Percentiles rank a stretch among this genome's conserved stretches.
Conservation (phyloP, 2,888 invertebrate genomes). For the Dicranocentrus wangi region DNA sequence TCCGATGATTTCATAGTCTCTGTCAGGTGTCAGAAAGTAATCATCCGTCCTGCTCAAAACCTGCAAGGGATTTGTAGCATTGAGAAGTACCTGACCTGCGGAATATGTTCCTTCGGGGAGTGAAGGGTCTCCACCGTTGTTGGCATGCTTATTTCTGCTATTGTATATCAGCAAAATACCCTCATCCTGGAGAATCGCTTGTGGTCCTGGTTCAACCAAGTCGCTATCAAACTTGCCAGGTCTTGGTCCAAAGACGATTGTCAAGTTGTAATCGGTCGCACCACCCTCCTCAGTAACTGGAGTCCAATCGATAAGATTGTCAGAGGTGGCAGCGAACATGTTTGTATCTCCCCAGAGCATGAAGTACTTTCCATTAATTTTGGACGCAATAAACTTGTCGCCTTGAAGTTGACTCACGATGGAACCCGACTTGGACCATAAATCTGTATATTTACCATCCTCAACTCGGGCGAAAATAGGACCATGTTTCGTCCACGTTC, state of each 20-base stretch:
- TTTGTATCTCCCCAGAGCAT: slow-evolving; percentile 71
- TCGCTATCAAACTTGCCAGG: slow-evolving; percentile 68
- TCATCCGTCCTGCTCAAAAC: slow-evolving; percentile 52
- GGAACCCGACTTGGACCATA: slow-evolving; percentile 71
- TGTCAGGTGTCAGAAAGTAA: slow-evolving; percentile 69
- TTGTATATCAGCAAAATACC: slow-evolving; percentile 70
- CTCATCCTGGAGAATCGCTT: slow-evolving; percentile 61
- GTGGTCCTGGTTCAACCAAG: slow-evolving; percentile 70
- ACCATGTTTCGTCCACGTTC: slow-evolving; percentile 67
- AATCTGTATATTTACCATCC: slow-evolving; percentile 44
- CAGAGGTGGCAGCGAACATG: slow-evolving; percentile 64
- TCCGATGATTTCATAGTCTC: slow-evolving; percentile 67
- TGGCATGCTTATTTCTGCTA: slow-evolving; percentile 49
- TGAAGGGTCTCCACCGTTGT: slow-evolving; percentile 64
- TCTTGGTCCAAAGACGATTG: slow-evolving; percentile 64
- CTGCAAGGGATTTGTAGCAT: slow-evolving; percentile 43
- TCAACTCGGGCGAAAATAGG: slow-evolving; percentile 61
- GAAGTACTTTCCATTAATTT: slow-evolving; percentile 65
- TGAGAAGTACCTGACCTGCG: slow-evolving; percentile 66
- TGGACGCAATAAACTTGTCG: slow-evolving; percentile 53
- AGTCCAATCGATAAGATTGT: slow-evolving; percentile 67
- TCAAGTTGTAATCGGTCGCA: slow-evolving; percentile 34
- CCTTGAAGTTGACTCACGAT: slow-evolving; percentile 55
- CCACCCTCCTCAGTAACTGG: slow-evolving; percentile 48
- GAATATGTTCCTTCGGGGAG: slow-evolving; percentile 68